Conservation (phyloP, 2,797 vertebrate species). For the Coendou prehensilis region DNA sequence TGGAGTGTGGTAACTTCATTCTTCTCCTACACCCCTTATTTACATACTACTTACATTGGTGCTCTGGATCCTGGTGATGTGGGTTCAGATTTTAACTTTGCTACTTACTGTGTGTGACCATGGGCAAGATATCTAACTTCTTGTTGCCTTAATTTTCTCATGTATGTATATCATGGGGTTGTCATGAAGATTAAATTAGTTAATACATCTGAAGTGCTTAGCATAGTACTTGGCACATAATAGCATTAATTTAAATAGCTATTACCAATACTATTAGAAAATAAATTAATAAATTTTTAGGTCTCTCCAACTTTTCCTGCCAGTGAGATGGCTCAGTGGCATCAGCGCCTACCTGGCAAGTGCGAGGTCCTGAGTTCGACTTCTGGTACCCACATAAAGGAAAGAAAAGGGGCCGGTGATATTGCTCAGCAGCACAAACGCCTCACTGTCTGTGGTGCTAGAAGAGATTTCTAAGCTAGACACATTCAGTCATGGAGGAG, state of each 20-base stretch:
- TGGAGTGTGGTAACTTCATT: background rate
- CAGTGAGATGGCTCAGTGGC: too few species aligned
- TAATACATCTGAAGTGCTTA: slow-evolving; percentile 20
- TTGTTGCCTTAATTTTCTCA: slow-evolving; percentile 39
- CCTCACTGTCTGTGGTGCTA: background rate
- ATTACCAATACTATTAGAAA: slow-evolving; percentile 33
- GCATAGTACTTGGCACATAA: background rate
- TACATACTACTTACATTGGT: slow-evolving; percentile 23
- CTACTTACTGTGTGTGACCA: slow-evolving; percentile 14
- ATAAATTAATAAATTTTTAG: slow-evolving; percentile 17
- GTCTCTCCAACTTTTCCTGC: slow-evolving; percentile 11
- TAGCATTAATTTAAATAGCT: background rate
- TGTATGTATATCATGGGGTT: background rate
- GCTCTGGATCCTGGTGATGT: background rate
- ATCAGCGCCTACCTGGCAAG: too few species aligned
- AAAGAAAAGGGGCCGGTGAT: too few species aligned
- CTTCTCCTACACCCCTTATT: background rate
- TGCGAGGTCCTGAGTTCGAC: too few species aligned
- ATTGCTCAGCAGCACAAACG: too few species aligned
- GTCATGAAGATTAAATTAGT: background rate
- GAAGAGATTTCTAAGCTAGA: slow-evolving; percentile 26
- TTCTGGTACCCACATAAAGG: too few species aligned
- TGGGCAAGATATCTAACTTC: background rate
- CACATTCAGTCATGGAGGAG: background rate
- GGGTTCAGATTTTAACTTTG: background rate